phyloP scores from a whole-genome alignment of 2,888 invertebrate genomes.

The Scaptomyza cyrtandrae region DNA sequence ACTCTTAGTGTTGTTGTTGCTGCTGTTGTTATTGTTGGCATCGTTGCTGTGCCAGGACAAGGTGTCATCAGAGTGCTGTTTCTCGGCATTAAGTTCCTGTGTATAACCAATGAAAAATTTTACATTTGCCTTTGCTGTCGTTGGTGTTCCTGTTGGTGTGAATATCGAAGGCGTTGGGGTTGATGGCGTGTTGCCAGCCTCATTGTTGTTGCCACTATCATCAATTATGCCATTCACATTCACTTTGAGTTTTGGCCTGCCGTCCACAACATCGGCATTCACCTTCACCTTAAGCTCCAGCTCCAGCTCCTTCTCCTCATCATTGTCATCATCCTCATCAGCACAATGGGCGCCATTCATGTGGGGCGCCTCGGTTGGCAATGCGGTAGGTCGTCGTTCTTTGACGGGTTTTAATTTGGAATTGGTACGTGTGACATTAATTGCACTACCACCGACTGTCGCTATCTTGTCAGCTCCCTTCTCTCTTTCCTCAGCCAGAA shows the following conservation, averaged over 20 bases:
- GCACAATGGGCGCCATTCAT: constrained; percentile 43
- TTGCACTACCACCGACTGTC: constrained; percentile 60
- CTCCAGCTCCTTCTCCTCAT: neutral
- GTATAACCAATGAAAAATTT: constrained; percentile 81
- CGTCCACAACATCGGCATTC: constrained; percentile 34
- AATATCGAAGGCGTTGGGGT: constrained; percentile 38
- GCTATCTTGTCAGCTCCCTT: constrained; percentile 17
- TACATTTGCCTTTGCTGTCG: constrained; percentile 56
- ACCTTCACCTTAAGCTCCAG: constrained; percentile 8
- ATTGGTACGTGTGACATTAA: constrained; percentile 63
- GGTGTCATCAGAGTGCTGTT: constrained; percentile 52
- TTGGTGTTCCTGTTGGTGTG: constrained; percentile 29
- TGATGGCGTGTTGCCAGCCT: constrained; percentile 20
- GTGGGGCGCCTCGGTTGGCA: constrained; percentile 74
- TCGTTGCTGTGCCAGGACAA: constrained; percentile 67
- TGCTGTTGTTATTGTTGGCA: constrained; percentile 57
- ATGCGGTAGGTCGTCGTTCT: constrained; percentile 79
- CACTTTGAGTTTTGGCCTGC: constrained; percentile 65
- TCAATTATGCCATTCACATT: constrained; percentile 73
- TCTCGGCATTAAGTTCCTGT: constrained; percentile 66
- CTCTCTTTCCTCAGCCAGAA: constrained; percentile 44
- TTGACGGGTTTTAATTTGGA: constrained; percentile 80
- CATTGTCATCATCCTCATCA: neutral
- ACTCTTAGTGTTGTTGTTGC: neutral
- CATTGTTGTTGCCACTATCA: constrained; percentile 48